A percentile compares a stretch with the other conserved stretches of the same genome.
Conservation (phyloP, 2,888 invertebrate species). For the Nomada goodeniana region DNA sequence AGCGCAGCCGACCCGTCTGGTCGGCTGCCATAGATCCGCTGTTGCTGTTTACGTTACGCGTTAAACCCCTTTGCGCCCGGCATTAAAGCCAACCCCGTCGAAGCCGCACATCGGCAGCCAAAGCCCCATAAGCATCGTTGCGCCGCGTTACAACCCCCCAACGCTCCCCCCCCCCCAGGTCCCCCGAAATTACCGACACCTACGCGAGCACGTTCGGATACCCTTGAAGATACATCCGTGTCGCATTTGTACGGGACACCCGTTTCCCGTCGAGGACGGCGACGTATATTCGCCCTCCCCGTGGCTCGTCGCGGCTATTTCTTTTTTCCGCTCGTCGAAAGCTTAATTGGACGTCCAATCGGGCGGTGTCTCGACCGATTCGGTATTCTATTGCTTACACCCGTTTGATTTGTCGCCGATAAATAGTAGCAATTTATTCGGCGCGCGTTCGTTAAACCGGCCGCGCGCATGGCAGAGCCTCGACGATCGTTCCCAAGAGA, state of each 20-base stretch:
- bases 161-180: slow-evolving; percentile 16
- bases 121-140: slow-evolving; percentile 79
- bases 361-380: not conserved
- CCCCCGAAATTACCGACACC: slow-evolving; percentile 49
- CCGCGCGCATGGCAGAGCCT: no score
- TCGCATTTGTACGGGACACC: slow-evolving; percentile 1
- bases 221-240: slow-evolving; percentile 31
- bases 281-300: slow-evolving; percentile 2
- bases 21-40: slow-evolving; percentile 58
- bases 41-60: slow-evolving; percentile 76
- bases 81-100: slow-evolving; percentile 76
- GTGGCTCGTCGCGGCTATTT: not conserved
- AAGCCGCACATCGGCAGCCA: slow-evolving; percentile 75
- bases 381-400: not conserved
- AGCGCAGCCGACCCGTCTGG: slow-evolving; percentile 31
- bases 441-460: no score
- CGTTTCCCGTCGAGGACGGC: slow-evolving; percentile 23
- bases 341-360: not conserved
- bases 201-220: not conserved
- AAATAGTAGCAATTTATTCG: not conserved
- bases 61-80: slow-evolving; percentile 73
- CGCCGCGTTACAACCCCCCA: slow-evolving; percentile 73
- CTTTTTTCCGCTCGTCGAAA: not conserved
- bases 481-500: no score
- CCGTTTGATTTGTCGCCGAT: not conserved